Percentiles rank a stretch among this genome's conserved stretches.
Conservation (phyloP, 2,797 vertebrate genomes). For the Poeciliopsis turneri region DNA sequence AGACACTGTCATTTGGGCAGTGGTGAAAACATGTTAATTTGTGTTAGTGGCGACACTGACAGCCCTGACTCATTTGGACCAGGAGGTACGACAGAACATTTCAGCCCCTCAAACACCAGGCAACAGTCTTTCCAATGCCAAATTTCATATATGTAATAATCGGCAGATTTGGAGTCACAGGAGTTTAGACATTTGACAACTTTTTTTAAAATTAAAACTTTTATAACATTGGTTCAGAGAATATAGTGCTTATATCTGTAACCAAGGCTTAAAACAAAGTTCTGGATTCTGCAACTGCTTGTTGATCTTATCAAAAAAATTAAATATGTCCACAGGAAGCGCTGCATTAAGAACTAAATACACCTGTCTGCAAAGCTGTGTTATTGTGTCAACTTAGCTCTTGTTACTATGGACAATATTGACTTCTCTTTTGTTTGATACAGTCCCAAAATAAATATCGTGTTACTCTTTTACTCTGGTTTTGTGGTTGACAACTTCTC, state of each 20-base stretch:
- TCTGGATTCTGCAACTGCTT: background rate
- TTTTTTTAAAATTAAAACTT: background rate
- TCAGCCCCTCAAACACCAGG: background rate
- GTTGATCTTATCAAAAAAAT: background rate
- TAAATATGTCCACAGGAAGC: background rate
- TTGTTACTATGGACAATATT: background rate
- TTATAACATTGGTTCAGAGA: background rate
- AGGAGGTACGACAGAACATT: conserved; percentile 7
- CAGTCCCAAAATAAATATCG: background rate
- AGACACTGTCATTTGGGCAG: background rate
- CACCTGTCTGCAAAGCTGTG: background rate
- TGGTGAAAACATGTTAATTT: conserved; percentile 2
- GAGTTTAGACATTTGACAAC: background rate
- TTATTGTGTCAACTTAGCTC: background rate
- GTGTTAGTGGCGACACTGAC: background rate
- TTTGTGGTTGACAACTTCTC: background rate
- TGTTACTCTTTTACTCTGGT: background rate
- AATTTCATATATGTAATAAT: background rate
- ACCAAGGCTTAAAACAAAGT: background rate
- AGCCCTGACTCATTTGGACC: background rate
- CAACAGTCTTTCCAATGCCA: background rate
- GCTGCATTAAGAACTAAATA: background rate
- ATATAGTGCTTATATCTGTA: background rate
- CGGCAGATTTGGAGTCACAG: background rate
- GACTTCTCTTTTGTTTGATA: background rate